Conservation (phyloP, 2,113 vertebrate genomes). For the Protobothrops mucrosquamatus region DNA sequence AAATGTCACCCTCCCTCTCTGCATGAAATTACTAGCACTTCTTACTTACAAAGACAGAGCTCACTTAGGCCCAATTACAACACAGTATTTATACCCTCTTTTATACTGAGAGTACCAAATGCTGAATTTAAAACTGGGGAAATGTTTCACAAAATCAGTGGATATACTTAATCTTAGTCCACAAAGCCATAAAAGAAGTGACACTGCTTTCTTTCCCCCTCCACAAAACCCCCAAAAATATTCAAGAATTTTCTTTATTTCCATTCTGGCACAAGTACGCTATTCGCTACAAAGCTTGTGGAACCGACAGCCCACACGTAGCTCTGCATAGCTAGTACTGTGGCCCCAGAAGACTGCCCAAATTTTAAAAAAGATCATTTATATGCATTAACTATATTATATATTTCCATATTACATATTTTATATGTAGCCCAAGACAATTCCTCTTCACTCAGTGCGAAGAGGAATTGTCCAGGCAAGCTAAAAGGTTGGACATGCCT, state of each 20-base stretch:
- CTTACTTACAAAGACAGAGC: not conserved
- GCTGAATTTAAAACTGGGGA: slow-evolving; percentile 4
- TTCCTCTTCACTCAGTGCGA: not conserved
- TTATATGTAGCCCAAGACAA: not conserved
- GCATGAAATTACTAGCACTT: not conserved
- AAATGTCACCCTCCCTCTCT: slow-evolving; percentile 5
- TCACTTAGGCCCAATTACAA: slow-evolving; percentile 35
- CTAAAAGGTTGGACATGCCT: not conserved
- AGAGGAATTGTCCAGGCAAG: not conserved
- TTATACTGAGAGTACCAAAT: slow-evolving; percentile 23
- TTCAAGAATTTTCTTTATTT: not conserved
- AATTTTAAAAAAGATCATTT: not conserved
- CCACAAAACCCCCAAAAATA: not conserved
- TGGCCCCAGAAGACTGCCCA: not conserved
- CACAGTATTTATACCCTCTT: slow-evolving; percentile 20
- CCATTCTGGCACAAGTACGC: not conserved
- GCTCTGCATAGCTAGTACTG: not conserved
- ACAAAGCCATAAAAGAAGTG: not conserved
- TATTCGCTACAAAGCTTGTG: not conserved
- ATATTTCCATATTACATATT: not conserved
- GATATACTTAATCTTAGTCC: not conserved
- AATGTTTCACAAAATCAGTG: not conserved
- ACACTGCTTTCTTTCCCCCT: not conserved
- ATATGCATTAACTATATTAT: not conserved
- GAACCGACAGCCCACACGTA: not conserved